phyloP scores from a whole-genome alignment of 1,140 invertebrate species.

The Platyscapa corneri region DNA sequence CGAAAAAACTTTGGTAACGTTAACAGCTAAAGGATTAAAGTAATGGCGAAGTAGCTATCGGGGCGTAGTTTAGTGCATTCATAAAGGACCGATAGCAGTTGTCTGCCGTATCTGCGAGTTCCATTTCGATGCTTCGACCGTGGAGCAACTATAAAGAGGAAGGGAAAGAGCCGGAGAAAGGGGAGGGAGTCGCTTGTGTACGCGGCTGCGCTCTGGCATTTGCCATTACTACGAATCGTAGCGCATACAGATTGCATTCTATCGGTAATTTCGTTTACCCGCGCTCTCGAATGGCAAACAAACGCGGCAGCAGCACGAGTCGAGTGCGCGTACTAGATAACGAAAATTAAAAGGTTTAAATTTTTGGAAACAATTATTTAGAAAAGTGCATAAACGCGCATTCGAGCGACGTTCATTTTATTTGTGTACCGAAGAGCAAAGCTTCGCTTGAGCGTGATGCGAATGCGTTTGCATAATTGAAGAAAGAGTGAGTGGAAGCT shows the following conservation, averaged over 20 bases:
- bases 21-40: conserved; percentile 14
- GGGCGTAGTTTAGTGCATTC: conserved; percentile 40
- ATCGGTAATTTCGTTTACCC: conserved; percentile 61
- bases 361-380: not conserved
- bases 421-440: not conserved
- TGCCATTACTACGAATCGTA: conserved; percentile 14
- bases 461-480: conserved; percentile 42
- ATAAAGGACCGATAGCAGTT: conserved; percentile 66
- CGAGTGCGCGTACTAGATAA: not conserved
- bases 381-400: no score
- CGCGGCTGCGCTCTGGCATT: conserved; percentile 12
- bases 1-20: not conserved
- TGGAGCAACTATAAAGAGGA: not conserved
- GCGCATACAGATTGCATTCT: conserved; percentile 63
- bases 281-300: not conserved
- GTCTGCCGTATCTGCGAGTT: conserved; percentile 69
- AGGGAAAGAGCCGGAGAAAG: not conserved
- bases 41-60: conserved; percentile 23
- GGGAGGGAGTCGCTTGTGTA: not conserved
- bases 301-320: not conserved
- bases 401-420: not conserved
- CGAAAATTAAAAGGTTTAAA: not conserved
- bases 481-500: not conserved
- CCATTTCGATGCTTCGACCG: conserved; percentile 65
- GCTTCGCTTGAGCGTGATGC: no score